Evolutionary conservation across 92 coral and sea anemone genomes (phyloP).

Genomic region (Isaurus tuberculatus): DNA sequence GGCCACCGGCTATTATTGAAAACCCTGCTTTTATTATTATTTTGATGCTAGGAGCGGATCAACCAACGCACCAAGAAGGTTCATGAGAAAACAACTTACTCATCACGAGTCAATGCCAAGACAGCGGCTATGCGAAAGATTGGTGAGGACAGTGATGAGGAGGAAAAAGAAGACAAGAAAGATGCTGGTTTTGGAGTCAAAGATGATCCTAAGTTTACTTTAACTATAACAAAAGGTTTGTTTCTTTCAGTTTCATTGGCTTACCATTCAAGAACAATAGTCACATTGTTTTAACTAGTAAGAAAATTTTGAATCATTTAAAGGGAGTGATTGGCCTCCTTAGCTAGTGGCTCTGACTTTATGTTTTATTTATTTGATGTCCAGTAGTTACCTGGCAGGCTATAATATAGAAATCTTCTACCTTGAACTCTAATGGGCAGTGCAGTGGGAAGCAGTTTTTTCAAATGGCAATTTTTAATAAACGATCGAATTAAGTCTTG

Average conservation of each 20-base stretch:
- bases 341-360: too few relatives aligned
- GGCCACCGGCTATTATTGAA: too few relatives aligned
- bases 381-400: too few relatives aligned
- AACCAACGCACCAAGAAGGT: conserved; percentile 88
- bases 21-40: not conserved
- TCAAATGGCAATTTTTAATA: too few relatives aligned
- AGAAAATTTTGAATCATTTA: too few relatives aligned
- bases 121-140: conserved; percentile 97
- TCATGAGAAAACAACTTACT: conserved; percentile 95
- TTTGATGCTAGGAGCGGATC: conserved; percentile 72
- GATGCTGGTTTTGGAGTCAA: conserved; percentile 97
- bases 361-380: too few relatives aligned
- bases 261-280: not conserved
- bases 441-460: too few relatives aligned
- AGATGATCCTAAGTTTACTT: conserved; percentile 98
- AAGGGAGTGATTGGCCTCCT: too few relatives aligned
- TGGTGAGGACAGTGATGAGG: conserved; percentile 88
- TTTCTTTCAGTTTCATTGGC: not conserved
- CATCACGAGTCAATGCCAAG: conserved; percentile 97
- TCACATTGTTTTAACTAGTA: not conserved
- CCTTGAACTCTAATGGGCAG: too few relatives aligned
- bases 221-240: conserved; percentile 96
- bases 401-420: too few relatives aligned
- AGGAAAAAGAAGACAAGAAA: conserved; percentile 78
- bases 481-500: too few relatives aligned